These are phyloP conservation scores for Tragopan temminckii DNA, from an alignment of 2,797 vertebrate genomes.

Conservation along the genomic window DNA sequence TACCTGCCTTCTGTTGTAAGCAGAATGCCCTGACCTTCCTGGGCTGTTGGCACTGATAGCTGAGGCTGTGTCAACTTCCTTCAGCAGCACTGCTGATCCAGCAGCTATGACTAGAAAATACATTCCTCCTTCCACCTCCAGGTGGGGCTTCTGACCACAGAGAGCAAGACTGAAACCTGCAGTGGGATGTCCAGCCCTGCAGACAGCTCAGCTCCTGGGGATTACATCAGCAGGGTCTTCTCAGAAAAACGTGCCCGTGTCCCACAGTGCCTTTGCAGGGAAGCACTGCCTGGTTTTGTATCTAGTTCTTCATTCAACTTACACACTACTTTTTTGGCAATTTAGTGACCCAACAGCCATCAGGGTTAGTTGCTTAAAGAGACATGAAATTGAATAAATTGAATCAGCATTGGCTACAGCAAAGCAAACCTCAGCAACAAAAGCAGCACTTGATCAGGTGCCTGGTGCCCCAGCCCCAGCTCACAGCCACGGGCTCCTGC, in stretches of 20 bases:
- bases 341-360: neutral
- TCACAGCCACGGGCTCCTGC: neutral
- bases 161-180: neutral
- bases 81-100: neutral
- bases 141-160: slow-evolving; percentile 51
- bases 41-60: neutral
- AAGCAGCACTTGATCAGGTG: neutral
- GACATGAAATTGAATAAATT: neutral
- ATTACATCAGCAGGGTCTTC: neutral
- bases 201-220: neutral
- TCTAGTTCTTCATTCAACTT: neutral
- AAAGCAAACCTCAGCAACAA: neutral
- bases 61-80: neutral
- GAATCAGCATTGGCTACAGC: neutral
- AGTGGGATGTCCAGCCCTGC: neutral
- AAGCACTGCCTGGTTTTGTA: neutral
- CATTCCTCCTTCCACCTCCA: slow-evolving; percentile 51
- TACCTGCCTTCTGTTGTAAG: neutral
- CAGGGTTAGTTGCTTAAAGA: neutral
- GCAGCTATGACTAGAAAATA: neutral
- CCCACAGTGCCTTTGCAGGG: neutral
- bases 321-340: neutral
- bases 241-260: neutral
- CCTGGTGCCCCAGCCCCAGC: neutral
- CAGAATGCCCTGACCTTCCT: neutral